Percentiles rank a stretch among this genome's conserved stretches.
These are phyloP conservation scores for Tribolium freemani DNA, from an alignment of 2,888 invertebrate species.

Conservation along the genomic window DNA sequence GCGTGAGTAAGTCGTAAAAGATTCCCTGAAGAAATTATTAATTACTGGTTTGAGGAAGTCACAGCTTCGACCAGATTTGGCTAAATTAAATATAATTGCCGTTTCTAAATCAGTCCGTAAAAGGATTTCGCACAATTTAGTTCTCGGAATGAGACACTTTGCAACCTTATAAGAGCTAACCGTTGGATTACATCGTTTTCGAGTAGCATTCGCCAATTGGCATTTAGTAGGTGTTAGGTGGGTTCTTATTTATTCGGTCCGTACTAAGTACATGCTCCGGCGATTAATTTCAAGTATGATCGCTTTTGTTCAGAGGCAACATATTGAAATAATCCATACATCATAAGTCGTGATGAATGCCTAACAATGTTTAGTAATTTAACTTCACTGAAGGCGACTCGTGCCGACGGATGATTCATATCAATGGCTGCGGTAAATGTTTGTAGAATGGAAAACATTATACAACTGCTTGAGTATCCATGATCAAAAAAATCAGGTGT, in stretches of 20 bases:
- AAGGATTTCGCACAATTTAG: background rate
- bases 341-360: constrained; percentile 56
- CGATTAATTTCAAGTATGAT: constrained; percentile 34
- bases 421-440: constrained; percentile 49
- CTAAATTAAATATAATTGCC: constrained; percentile 47
- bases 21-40: background rate
- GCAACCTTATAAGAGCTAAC: background rate
- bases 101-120: background rate
- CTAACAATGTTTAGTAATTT: constrained; percentile 57
- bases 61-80: constrained; percentile 29
- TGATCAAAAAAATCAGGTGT: constrained; percentile 39
- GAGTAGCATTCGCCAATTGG: background rate
- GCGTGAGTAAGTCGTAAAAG: background rate
- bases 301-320: constrained; percentile 52
- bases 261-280: constrained; percentile 16
- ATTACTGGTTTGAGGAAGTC: constrained; percentile 1
- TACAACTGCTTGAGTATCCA: constrained; percentile 40
- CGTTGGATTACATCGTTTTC: background rate
- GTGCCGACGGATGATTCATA: constrained; percentile 57
- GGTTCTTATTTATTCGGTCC: constrained; percentile 28
- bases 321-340: constrained; percentile 54
- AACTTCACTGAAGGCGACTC: constrained; percentile 59
- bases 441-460: constrained; percentile 46
- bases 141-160: background rate
- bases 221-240: constrained; percentile 3